These are phyloP conservation scores for Cantharis lateralis DNA, from an alignment of 2,888 invertebrate genomes.

Conservation along the genomic window DNA sequence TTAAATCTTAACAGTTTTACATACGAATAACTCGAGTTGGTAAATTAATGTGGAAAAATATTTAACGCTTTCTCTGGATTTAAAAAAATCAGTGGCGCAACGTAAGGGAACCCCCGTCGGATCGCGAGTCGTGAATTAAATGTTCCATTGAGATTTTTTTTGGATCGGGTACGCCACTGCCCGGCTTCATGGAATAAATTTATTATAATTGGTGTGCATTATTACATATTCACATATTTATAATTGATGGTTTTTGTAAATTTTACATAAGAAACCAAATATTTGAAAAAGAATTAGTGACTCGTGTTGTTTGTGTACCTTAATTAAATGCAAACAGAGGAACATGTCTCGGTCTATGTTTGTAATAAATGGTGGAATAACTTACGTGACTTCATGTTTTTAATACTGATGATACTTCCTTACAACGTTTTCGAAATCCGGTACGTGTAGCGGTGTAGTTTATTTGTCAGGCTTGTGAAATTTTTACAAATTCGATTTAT, in stretches of 20 bases:
- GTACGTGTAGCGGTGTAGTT: slow-evolving; percentile 33
- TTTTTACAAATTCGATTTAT: background rate
- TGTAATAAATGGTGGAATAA: slow-evolving; percentile 33
- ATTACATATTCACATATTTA: slow-evolving; percentile 5
- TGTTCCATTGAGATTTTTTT: no score
- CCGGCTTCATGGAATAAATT: background rate
- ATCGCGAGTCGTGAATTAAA: no score
- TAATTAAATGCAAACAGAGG: slow-evolving; percentile 28
- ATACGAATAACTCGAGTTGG: no score
- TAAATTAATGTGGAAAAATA: background rate
- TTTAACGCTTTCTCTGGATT: background rate
- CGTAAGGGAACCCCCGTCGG: no score
- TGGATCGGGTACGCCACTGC: background rate
- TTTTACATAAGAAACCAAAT: slow-evolving; percentile 1
- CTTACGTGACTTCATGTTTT: slow-evolving; percentile 42
- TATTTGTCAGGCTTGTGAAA: slow-evolving; percentile 13
- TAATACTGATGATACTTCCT: slow-evolving; percentile 37
- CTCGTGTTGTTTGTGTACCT: slow-evolving; percentile 26
- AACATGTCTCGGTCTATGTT: slow-evolving; percentile 27
- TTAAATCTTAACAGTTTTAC: background rate
- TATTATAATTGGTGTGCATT: background rate
- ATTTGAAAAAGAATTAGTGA: slow-evolving; percentile 14
- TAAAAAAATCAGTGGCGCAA: background rate
- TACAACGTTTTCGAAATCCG: slow-evolving; percentile 32
- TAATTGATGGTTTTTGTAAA: slow-evolving; percentile 17